phyloP scores from a whole-genome alignment of 2,888 invertebrate species.

The Drosophila robusta region DNA sequence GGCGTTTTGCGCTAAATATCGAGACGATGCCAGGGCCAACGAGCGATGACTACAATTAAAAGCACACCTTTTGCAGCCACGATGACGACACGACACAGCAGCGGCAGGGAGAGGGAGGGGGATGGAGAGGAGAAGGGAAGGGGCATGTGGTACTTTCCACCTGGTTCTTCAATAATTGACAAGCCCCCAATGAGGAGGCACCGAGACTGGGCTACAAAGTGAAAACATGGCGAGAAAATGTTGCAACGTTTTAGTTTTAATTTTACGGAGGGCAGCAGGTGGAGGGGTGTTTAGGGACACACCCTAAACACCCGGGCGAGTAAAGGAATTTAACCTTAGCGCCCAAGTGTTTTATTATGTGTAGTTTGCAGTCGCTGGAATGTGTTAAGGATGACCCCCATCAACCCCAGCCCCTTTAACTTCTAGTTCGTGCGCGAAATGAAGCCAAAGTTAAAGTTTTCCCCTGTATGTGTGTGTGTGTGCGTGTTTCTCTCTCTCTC shows the following conservation, averaged over 20 bases:
- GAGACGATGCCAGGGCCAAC: constrained; percentile 55
- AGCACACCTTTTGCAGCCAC: constrained; percentile 76
- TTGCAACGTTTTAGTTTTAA: constrained; percentile 77
- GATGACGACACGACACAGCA: constrained; percentile 29
- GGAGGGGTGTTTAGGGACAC: constrained; percentile 22
- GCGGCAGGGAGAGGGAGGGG: not conserved
- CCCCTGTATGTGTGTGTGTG: constrained; percentile 5
- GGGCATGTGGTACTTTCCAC: constrained; percentile 26
- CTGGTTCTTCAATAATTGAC: constrained; percentile 76
- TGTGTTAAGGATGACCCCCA: constrained; percentile 54
- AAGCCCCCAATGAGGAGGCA: constrained; percentile 37
- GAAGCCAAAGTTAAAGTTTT: constrained; percentile 74
- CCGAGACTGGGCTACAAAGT: constrained; percentile 55
- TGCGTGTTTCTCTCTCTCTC: not conserved
- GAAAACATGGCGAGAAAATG: constrained; percentile 73
- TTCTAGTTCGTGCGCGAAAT: constrained; percentile 75
- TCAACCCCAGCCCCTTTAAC: not conserved
- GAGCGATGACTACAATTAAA: constrained; percentile 78
- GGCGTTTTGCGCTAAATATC: constrained; percentile 68
- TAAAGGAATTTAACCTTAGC: constrained; percentile 76
- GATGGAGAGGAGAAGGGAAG: not conserved
- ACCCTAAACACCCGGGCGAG: constrained; percentile 13
- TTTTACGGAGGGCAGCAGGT: constrained; percentile 37
- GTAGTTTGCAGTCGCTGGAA: constrained; percentile 67
- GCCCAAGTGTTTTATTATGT: constrained; percentile 78